Percentiles rank a stretch among this genome's conserved stretches.
Conservation (phyloP, 2,888 invertebrate genomes). For the Polydrusus pterygomalis region DNA sequence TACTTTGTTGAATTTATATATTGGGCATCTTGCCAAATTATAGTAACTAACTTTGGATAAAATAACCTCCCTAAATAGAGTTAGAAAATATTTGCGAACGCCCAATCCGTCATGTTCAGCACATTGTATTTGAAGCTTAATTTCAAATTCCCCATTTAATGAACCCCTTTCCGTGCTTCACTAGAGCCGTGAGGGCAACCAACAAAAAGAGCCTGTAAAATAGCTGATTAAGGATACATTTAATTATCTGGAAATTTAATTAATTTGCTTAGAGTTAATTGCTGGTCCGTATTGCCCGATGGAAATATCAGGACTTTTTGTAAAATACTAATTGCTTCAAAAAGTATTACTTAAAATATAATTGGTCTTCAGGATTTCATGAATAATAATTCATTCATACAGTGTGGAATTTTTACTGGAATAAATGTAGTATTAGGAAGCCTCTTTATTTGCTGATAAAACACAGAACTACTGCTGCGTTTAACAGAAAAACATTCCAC, state of each 20-base stretch:
- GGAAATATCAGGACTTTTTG: slow-evolving; percentile 10
- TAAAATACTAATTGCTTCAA: neutral
- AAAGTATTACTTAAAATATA: neutral
- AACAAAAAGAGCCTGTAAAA: slow-evolving; percentile 29
- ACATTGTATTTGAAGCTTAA: slow-evolving; percentile 17
- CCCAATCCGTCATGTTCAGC: slow-evolving; percentile 17
- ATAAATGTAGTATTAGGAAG: too few relatives aligned
- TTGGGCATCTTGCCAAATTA: neutral
- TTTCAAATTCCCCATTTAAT: slow-evolving; percentile 19
- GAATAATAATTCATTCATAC: too few relatives aligned
- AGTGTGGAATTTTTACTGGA: too few relatives aligned
- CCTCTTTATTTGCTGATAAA: too few relatives aligned
- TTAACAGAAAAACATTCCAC: too few relatives aligned
- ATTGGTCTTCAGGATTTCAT: too few relatives aligned
- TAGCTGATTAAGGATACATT: slow-evolving; percentile 41
- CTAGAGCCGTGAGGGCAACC: slow-evolving; percentile 27
- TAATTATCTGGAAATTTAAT: slow-evolving; percentile 46
- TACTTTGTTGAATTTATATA: too few relatives aligned
- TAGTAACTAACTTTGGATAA: neutral
- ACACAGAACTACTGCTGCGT: too few relatives aligned
- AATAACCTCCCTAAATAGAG: neutral
- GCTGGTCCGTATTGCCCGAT: neutral
- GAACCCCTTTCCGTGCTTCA: slow-evolving; percentile 19
- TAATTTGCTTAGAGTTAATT: slow-evolving; percentile 36
- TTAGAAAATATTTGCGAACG: slow-evolving; percentile 1